Evolutionary conservation across 2,888 invertebrate species (phyloP).

Genomic region (Nineta flava): DNA sequence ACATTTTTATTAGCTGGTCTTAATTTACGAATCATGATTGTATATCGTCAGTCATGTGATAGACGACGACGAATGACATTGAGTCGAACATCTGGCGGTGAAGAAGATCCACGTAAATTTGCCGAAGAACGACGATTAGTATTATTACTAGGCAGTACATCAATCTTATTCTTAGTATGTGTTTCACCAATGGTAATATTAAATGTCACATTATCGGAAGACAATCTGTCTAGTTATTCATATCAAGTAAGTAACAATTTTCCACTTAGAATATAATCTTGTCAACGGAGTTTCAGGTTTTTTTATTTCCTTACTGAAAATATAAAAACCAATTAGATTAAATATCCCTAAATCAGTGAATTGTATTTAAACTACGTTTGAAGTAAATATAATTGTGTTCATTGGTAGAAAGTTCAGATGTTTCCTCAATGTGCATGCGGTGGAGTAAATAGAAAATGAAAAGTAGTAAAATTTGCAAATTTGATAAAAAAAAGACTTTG

Average conservation of each 20-base stretch:
- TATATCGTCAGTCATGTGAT: conserved; percentile 47
- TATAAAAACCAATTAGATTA: too few relatives aligned
- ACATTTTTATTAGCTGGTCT: conserved; percentile 46
- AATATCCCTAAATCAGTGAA: too few relatives aligned
- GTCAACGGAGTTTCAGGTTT: too few relatives aligned
- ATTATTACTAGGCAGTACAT: conserved; percentile 46
- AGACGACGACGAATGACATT: conserved; percentile 47
- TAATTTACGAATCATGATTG: conserved; percentile 48
- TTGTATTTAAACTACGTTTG: too few relatives aligned
- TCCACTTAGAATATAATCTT: too few relatives aligned
- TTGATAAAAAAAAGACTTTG: too few relatives aligned
- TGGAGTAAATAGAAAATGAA: too few relatives aligned
- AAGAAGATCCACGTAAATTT: conserved; percentile 46
- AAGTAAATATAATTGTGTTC: too few relatives aligned
- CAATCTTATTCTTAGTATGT: conserved; percentile 48
- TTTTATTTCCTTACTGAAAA: too few relatives aligned
- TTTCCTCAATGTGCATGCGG: too few relatives aligned
- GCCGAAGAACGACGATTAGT: conserved; percentile 51
- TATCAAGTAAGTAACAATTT: conserved; percentile 42
- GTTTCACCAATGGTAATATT: conserved; percentile 57
- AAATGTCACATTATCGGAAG: conserved; percentile 47
- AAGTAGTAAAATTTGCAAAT: too few relatives aligned
- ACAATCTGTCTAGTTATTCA: conserved; percentile 40
- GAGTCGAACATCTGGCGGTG: conserved; percentile 31
- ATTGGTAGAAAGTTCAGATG: too few relatives aligned